Conservation (phyloP, 1,140 invertebrate genomes). For the Heliothis virescens region DNA sequence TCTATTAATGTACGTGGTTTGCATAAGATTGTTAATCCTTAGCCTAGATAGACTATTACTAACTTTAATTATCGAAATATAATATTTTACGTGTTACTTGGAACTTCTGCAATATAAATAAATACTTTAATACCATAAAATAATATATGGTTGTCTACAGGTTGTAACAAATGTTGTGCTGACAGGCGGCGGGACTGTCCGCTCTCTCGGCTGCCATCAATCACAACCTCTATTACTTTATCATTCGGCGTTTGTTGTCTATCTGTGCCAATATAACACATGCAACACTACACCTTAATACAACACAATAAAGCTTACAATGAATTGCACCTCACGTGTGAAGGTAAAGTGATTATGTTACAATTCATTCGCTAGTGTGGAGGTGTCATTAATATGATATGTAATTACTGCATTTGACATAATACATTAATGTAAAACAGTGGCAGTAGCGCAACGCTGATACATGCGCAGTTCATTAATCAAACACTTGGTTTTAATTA, state of each 20-base stretch:
- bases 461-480: neutral
- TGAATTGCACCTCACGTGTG: neutral
- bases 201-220: neutral
- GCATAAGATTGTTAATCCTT: too few relatives aligned
- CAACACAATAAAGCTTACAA: neutral
- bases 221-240: conserved; percentile 3
- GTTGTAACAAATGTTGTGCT: conserved; percentile 19
- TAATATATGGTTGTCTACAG: neutral
- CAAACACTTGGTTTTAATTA: neutral
- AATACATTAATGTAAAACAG: conserved; percentile 11
- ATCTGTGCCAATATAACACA: neutral
- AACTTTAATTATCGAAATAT: too few relatives aligned
- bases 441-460: neutral
- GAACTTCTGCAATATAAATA: too few relatives aligned
- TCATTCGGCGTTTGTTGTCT: neutral
- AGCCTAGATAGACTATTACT: too few relatives aligned
- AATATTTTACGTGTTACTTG: too few relatives aligned
- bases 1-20: too few relatives aligned
- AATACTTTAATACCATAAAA: too few relatives aligned
- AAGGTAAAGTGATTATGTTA: conserved; percentile 6
- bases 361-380: conserved; percentile 5
- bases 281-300: neutral
- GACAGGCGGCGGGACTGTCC: conserved; percentile 7
- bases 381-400: conserved; percentile 15
- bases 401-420: conserved; percentile 27